Percentiles rank a stretch among this genome's conserved stretches.
These are phyloP conservation scores for Papilio gigon DNA, from an alignment of 2,888 invertebrate genomes.

Conservation along the genomic window DNA sequence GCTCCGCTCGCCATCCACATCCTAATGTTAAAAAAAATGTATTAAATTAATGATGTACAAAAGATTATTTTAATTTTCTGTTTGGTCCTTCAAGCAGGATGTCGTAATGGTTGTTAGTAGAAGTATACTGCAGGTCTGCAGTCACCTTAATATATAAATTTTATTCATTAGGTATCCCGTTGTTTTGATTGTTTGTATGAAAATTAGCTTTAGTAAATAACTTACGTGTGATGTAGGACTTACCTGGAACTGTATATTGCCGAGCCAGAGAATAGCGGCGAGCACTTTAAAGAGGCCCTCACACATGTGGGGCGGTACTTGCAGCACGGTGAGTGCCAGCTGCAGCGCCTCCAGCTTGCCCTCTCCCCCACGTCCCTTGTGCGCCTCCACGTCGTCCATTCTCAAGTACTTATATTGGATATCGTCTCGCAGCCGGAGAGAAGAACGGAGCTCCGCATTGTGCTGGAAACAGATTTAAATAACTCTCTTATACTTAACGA, in stretches of 20 bases:
- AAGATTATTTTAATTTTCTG: neutral
- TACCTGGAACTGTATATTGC: conserved; percentile 91
- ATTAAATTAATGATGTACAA: neutral
- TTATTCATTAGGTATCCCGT: too few species aligned
- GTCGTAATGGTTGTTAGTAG: too few species aligned
- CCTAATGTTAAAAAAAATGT: conserved; percentile 68
- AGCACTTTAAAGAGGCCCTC: conserved; percentile 94
- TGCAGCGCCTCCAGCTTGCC: conserved; percentile 90
- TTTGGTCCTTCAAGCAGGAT: neutral
- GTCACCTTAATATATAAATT: too few species aligned
- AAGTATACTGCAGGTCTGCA: too few species aligned
- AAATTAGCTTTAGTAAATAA: neutral
- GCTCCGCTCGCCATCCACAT: conserved; percentile 93
- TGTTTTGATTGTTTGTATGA: neutral
- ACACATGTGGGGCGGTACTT: conserved; percentile 92
- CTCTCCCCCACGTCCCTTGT: conserved; percentile 64
- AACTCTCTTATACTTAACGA: neutral
- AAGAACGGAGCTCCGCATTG: conserved; percentile 88
- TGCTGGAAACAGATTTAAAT: conserved; percentile 64
- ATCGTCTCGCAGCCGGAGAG: conserved; percentile 88
- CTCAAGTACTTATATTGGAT: conserved; percentile 92
- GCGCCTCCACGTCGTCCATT: conserved; percentile 86
- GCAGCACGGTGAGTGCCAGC: conserved; percentile 93
- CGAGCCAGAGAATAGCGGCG: conserved; percentile 94
- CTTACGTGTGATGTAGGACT: neutral